These are phyloP conservation scores for Chinchilla lanigera DNA, from an alignment of 2,113 vertebrate species.

Conservation along the genomic window DNA sequence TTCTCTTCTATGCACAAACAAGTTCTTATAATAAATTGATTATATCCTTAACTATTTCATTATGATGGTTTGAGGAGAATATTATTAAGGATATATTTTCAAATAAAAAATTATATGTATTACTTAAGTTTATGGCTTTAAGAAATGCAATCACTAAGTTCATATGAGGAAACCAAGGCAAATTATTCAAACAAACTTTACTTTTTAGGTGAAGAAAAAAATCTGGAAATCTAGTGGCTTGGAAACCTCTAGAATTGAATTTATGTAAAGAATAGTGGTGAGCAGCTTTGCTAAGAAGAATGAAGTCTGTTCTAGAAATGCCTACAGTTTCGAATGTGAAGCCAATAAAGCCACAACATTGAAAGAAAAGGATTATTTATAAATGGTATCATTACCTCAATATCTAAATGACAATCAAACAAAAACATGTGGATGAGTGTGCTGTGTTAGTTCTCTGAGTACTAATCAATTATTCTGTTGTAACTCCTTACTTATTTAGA, in stretches of 20 bases:
- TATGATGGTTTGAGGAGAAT: not conserved
- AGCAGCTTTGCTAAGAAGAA: not conserved
- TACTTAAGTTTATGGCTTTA: not conserved
- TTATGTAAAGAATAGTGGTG: not conserved
- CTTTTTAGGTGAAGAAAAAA: not conserved
- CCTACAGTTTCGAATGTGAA: not conserved
- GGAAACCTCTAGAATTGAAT: not conserved
- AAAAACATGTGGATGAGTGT: not conserved
- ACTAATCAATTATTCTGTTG: not conserved
- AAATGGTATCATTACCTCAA: not conserved
- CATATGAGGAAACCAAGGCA: not conserved
- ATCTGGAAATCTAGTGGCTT: not conserved
- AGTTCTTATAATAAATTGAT: not conserved
- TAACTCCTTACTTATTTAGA: not conserved
- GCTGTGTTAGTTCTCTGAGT: not conserved
- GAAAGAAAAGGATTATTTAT: not conserved
- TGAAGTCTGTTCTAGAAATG: fast-evolving
- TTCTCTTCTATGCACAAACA: not conserved
- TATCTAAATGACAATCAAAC: not conserved
- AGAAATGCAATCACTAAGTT: not conserved
- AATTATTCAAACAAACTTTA: not conserved
- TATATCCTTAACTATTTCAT: not conserved
- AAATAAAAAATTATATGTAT: not conserved
- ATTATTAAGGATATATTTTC: not conserved
- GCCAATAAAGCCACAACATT: not conserved